Percentiles rank a stretch among this genome's conserved stretches.
phyloP scores from a whole-genome alignment of 2,113 vertebrate genomes.

The Ornithorhynchus anatinus region DNA sequence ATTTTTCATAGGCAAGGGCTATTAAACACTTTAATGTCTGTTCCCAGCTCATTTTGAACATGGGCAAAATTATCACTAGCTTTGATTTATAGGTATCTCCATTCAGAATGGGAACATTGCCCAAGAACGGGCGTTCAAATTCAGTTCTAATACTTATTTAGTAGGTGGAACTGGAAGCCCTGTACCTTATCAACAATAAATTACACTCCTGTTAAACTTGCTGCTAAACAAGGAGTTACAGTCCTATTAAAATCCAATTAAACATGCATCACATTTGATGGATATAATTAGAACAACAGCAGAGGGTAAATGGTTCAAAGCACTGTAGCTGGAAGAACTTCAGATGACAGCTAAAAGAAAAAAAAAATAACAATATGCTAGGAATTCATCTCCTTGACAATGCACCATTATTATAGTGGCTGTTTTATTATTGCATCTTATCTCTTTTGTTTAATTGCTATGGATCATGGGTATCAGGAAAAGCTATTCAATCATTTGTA shows the following conservation, averaged over 20 bases:
- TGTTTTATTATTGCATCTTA: background rate
- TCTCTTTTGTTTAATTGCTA: background rate
- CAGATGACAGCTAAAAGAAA: background rate
- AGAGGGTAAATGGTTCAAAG: slow-evolving; percentile 44
- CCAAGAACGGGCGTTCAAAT: slow-evolving; percentile 32
- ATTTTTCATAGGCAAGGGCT: background rate
- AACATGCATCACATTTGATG: slow-evolving; percentile 53
- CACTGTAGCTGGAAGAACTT: background rate
- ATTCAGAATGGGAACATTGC: slow-evolving; percentile 19
- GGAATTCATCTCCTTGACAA: background rate
- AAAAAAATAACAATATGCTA: background rate
- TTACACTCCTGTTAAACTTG: slow-evolving; percentile 47
- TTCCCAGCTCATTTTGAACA: background rate
- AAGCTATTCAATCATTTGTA: too few species aligned
- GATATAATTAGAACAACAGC: slow-evolving; percentile 59
- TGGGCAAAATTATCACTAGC: slow-evolving; percentile 5
- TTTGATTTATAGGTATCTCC: slow-evolving; percentile 30
- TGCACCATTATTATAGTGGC: background rate
- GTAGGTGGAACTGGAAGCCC: slow-evolving; percentile 11
- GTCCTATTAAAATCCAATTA: slow-evolving; percentile 63
- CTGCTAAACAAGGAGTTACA: slow-evolving; percentile 47
- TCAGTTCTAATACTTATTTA: slow-evolving; percentile 37
- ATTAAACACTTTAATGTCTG: slow-evolving; percentile 15
- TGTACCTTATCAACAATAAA: slow-evolving; percentile 47
- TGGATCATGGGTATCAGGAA: background rate